Percentiles rank a stretch among this genome's conserved stretches.
Conservation (phyloP, 2,888 invertebrate species). For the Apodemia mormo region DNA sequence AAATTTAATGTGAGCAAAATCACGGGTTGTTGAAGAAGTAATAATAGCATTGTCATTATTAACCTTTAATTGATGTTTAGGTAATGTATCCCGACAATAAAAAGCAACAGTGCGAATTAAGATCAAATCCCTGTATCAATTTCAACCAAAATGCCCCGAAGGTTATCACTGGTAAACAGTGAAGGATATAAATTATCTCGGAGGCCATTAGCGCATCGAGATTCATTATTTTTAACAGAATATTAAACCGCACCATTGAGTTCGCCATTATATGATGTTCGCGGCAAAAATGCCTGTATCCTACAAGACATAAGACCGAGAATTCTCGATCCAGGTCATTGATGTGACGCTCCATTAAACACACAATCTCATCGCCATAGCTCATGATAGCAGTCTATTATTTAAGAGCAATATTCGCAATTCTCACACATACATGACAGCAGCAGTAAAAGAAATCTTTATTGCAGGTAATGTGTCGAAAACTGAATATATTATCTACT, state of each 20-base stretch:
- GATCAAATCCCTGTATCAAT: not conserved
- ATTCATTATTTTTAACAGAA: slow-evolving; percentile 41
- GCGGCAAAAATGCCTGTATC: slow-evolving; percentile 36
- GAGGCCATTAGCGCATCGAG: slow-evolving; percentile 36
- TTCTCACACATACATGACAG: slow-evolving; percentile 7
- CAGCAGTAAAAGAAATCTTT: not conserved
- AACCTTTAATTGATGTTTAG: no score
- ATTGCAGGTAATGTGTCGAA: not conserved
- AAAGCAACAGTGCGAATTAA: not conserved
- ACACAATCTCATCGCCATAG: slow-evolving; percentile 26
- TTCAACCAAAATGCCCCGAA: not conserved
- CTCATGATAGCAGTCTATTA: slow-evolving; percentile 15
- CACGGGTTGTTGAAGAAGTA: no score
- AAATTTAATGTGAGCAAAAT: no score
- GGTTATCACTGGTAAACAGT: slow-evolving; percentile 1
- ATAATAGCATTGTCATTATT: no score
- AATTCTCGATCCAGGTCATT: slow-evolving; percentile 49
- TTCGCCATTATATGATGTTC: slow-evolving; percentile 32
- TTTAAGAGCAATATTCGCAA: slow-evolving; percentile 24
- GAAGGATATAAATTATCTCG: slow-evolving; percentile 36
- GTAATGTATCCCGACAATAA: no score
- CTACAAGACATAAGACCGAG: slow-evolving; percentile 35
- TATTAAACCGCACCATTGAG: slow-evolving; percentile 38
- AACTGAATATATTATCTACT: not conserved
- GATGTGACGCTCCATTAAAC: slow-evolving; percentile 48